Evolutionary conservation across 2,888 invertebrate genomes (phyloP), one percentile per base, ranked within the genome.

Genomic region (Drosophila meridiana): DNA sequence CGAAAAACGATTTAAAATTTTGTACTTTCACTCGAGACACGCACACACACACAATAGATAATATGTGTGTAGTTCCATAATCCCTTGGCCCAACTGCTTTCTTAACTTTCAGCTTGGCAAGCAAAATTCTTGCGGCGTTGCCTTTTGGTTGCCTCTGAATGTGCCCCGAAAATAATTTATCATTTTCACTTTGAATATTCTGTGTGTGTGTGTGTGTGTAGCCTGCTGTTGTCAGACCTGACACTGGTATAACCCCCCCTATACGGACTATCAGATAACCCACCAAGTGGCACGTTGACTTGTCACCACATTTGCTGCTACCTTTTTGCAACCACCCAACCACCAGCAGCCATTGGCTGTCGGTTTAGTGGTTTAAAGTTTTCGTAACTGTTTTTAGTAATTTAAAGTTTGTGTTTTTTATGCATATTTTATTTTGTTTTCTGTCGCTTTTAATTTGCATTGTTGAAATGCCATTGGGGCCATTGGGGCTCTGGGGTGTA

Each of bases 1-100:
- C 88, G 87, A 83, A 90, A 91, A 92, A 92, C 92, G 91, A 92
- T 92, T 92, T 89, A 83, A 85, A 83, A 90, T 90, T 76, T 87
- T 74, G 66, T 76, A 77, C 76, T 79, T 86, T 82, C 70, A 75
- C 70, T 69, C 74, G 73, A 72, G 53, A 69, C 62, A 67, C 65
- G 72, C 20, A 36, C 64, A 34, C 45, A 43, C 45, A 61, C 40
- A 53, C 42, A 48, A 43, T 36, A 34, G 28, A 58, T 14, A 9
- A 11, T 48, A 47, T 59, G 20, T 62, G 52, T 43, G 38, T 55
- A 66, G 57, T 57, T 56, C n/a, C 43, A 45, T 59, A 58, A 68
- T 74, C 62, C 62, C 43, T 69, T 69, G 42, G 68, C 32, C 48
- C 63, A 66, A 71, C 74, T 78, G 80, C 82, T 79, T 88, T 85